Evolutionary conservation across 2,888 invertebrate species (phyloP), one percentile per base, ranked within the genome.

Genomic region (Phasia obesa): DNA sequence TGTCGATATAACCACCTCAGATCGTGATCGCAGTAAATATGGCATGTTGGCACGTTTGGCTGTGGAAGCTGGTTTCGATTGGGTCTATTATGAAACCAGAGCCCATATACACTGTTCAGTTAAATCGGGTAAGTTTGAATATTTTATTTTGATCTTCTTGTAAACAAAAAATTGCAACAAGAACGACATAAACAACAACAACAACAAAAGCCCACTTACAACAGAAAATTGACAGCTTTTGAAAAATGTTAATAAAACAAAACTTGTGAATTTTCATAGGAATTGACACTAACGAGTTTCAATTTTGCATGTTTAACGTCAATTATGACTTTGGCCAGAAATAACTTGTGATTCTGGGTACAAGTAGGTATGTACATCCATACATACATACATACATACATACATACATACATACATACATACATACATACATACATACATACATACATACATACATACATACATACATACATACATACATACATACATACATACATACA

Each of bases 1-100:
- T 11, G 98, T 99, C 84, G 98, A 98, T 93, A 95, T 99, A 88
- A 97, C 97, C 85, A 98, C 98, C 87, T 96, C 97, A 86, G 98
- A 98, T 93, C 93, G 97, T 73, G 98, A 98, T 92, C 94, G 96
- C 81, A 94, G 96, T 91, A 98, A 98, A 93, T 96, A 98, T 92
- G 98, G 98, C 86, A 97, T 98, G 97, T 93, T 99, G 89, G 99
- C 98, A 57, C 93, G 98, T 82, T 93, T 99, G 75, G 99, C 99
- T 0, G 97, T 98, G 81, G 98, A 98, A 92, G 98, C 98, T 27
- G 98, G 98, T 88, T 99, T 99, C 93, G 98, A 99, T 93, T 99
- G 98, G 98, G 99, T 99, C 84, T 98, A 96, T 93, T 99, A 98
- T 91, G 98, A 98, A 92, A 97, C 97, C 90, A 94, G 97, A 86